These are phyloP conservation scores for Corticium candelabrum DNA, from an alignment of 37 sponge, comb jelly and placozoan genomes.

Conservation along the genomic window DNA sequence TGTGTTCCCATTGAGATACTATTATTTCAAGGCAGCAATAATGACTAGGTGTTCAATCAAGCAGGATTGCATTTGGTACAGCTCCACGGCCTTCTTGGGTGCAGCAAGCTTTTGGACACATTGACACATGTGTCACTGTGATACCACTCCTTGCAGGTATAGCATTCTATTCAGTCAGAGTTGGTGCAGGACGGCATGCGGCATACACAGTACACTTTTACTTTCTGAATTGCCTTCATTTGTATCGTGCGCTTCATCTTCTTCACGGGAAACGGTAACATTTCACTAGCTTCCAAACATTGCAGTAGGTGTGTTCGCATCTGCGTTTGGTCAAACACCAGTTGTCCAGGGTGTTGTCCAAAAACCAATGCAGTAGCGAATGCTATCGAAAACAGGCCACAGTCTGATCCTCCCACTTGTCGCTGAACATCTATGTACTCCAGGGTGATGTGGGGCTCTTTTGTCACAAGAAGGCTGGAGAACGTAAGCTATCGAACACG, in stretches of 20 bases:
- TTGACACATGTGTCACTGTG: not conserved
- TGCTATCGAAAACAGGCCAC: conserved; percentile 26
- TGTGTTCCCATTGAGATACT: no score
- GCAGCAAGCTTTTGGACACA: no score
- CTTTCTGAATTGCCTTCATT: not conserved
- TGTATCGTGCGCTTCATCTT: not conserved
- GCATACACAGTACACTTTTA: conserved; percentile 17
- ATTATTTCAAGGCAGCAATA: no score
- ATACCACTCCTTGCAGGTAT: conserved; percentile 13
- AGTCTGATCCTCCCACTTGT: conserved; percentile 18
- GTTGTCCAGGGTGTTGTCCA: conserved; percentile 14
- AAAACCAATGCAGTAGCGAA: conserved; percentile 14
- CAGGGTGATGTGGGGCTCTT: not conserved
- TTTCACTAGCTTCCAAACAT: conserved; percentile 9
- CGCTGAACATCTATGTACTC: conserved; percentile 22
- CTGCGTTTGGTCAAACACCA: conserved; percentile 10
- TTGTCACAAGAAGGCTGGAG: not conserved
- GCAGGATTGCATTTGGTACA: no score
- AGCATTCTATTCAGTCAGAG: conserved; percentile 3
- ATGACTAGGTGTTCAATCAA: no score
- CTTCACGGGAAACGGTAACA: conserved; percentile 6
- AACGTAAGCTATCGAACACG: no score
- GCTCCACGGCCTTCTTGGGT: no score
- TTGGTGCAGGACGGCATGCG: conserved; percentile 6
- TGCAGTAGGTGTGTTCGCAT: conserved; percentile 11